Evolutionary conservation across 1,140 invertebrate genomes (phyloP), one percentile per base, ranked within the genome.

Genomic region (Ptiloglossa arizonensis): DNA sequence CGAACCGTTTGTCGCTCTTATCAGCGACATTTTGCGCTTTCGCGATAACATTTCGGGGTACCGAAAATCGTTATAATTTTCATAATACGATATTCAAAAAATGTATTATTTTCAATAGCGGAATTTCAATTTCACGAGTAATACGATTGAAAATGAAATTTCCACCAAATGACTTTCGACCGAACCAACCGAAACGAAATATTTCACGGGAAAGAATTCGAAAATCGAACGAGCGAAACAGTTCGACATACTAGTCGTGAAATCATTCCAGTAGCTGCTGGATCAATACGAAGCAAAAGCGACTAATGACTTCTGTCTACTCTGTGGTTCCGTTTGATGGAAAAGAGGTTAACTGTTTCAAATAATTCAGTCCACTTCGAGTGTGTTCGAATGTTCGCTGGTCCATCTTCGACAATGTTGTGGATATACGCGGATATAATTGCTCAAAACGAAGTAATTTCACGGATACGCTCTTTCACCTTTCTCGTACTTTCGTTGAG

Each of bases 311-410:
- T 75, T 75, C 64, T 69, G 64, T 75, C 73, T 75, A 75, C 54
- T 44, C 22, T 24, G 73, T 41, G 73, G 73, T 75, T 75, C 29
- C 64, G 64, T 75, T 75, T 75, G 64, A 38, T 22, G 52, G 73
- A 68, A 69, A 75, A 75, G 64, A 59, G 73, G 73, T 69, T 75
- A 75, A 75, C 73, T 52, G 50, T 75, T 69, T 68, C 73, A 75
- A 75, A 69, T 67, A 75, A 75, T 56, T 69, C 64, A 46, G 32
- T 19, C 44, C 41, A 13, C 17, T n/a, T 13, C 60, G 15, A 15
- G 52, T 44, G 44, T 38, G 50, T 75, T 75, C 48, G 48, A 66
- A 22, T 32, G 73, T 46, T 46, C 41, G 44, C 15, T 32, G 11
- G 38, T 75, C 15, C 32, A 44, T 17, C 56, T 24, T 29, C 50